phyloP scores from a whole-genome alignment of 1,140 invertebrate genomes.

The Aphaenogaster rudis region DNA sequence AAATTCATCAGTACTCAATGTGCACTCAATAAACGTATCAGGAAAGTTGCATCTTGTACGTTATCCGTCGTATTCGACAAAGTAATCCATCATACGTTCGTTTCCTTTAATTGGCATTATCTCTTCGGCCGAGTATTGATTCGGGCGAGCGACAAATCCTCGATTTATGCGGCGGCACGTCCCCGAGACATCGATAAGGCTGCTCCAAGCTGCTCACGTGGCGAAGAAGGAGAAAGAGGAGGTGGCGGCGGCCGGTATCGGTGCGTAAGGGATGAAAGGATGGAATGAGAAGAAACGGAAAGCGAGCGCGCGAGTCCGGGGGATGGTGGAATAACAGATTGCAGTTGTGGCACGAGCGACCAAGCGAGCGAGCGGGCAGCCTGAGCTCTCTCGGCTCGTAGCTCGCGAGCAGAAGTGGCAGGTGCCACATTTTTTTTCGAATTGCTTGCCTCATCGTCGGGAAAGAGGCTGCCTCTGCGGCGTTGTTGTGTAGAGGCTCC shows the following conservation, averaged over 20 bases:
- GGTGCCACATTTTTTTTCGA: slow-evolving; percentile 84
- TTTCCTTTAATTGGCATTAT: slow-evolving; percentile 70
- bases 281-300: slow-evolving; percentile 68
- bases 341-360: slow-evolving; percentile 84
- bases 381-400: slow-evolving; percentile 68
- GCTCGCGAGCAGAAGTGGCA: slow-evolving; percentile 80
- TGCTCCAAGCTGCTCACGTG: slow-evolving; percentile 25
- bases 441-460: slow-evolving; percentile 68
- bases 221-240: not conserved
- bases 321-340: slow-evolving; percentile 83
- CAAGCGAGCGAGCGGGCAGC: slow-evolving; percentile 68
- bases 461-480: slow-evolving; percentile 67
- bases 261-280: slow-evolving; percentile 67
- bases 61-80: not conserved
- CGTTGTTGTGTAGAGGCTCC: slow-evolving; percentile 77
- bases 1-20: not conserved
- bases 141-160: slow-evolving; percentile 54
- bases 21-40: not conserved
- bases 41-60: not conserved
- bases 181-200: slow-evolving; percentile 65
- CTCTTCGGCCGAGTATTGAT: slow-evolving; percentile 63
- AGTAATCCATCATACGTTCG: slow-evolving; percentile 27
- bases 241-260: slow-evolving; percentile 27
- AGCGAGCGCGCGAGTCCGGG: slow-evolving; percentile 51
- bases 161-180: slow-evolving; percentile 64